phyloP scores from a whole-genome alignment of 2,113 vertebrate species.

The Nyctereutes procyonoides region DNA sequence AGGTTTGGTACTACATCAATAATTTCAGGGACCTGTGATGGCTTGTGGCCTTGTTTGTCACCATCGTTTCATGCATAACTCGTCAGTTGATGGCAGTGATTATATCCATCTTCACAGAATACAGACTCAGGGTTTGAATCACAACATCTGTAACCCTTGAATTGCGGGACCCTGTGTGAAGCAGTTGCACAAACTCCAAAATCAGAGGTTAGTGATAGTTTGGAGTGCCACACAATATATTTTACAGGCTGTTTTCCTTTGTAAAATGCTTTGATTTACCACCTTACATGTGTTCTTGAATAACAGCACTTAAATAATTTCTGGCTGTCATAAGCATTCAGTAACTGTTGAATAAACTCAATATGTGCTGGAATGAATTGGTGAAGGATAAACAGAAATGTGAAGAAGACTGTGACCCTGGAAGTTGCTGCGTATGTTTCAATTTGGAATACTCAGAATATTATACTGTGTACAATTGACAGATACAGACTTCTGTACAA shows the following conservation, averaged over 20 bases:
- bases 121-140: background rate
- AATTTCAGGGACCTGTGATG: conserved; percentile 26
- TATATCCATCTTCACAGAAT: background rate
- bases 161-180: background rate
- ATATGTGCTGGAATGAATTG: background rate
- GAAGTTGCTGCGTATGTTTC: background rate
- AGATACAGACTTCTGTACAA: background rate
- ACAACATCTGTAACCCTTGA: conserved; percentile 22
- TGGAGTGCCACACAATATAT: background rate
- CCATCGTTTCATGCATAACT: conserved; percentile 57
- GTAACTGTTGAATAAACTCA: background rate
- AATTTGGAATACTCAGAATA: background rate
- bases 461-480: background rate
- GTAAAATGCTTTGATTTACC: background rate
- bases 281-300: background rate
- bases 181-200: background rate
- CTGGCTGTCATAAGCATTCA: background rate
- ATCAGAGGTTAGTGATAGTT: background rate
- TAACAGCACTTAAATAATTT: background rate
- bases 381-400: background rate
- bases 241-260: background rate
- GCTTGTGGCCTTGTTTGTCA: conserved; percentile 67
- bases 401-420: background rate
- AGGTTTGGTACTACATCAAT: conserved; percentile 46
- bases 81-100: conserved; percentile 50